phyloP scores from a whole-genome alignment of 2,113 vertebrate species.

The Pluvialis apricaria region DNA sequence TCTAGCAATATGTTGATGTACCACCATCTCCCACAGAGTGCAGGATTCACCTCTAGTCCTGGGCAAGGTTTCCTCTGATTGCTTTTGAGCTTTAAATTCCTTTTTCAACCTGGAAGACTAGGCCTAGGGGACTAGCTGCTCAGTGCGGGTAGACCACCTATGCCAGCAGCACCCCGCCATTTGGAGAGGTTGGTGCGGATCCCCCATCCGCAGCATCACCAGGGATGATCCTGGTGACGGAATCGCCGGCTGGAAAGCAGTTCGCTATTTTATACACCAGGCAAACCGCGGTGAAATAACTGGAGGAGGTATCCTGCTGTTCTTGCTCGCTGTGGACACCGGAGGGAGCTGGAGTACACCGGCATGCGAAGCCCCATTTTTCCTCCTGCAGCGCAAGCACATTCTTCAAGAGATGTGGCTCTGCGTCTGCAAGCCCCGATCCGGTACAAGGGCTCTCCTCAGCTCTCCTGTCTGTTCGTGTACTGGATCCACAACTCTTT shows the following conservation, averaged over 20 bases:
- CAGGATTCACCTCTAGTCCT: background rate
- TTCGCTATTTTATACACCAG: background rate
- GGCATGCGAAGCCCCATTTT: background rate
- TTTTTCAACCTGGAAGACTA: background rate
- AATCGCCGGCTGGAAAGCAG: background rate
- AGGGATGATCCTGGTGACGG: background rate
- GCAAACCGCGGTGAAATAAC: background rate
- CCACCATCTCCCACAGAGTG: background rate
- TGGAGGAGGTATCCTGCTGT: background rate
- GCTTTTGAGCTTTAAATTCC: background rate
- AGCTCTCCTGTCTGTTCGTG: background rate
- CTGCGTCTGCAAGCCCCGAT: background rate
- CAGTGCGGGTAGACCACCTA: background rate
- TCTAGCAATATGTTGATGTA: background rate
- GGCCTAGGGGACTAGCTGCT: background rate
- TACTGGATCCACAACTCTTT: background rate
- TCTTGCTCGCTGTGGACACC: background rate
- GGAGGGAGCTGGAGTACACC: slow-evolving; percentile 38
- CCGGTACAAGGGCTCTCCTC: background rate
- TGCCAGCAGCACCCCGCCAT: background rate
- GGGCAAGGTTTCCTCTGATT: background rate
- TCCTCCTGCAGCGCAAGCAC: background rate
- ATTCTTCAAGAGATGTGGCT: background rate
- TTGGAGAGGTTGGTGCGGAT: background rate
- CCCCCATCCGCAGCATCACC: no score